Conservation (phyloP, 2,888 invertebrate genomes). For the Platynereis dumerilii region DNA sequence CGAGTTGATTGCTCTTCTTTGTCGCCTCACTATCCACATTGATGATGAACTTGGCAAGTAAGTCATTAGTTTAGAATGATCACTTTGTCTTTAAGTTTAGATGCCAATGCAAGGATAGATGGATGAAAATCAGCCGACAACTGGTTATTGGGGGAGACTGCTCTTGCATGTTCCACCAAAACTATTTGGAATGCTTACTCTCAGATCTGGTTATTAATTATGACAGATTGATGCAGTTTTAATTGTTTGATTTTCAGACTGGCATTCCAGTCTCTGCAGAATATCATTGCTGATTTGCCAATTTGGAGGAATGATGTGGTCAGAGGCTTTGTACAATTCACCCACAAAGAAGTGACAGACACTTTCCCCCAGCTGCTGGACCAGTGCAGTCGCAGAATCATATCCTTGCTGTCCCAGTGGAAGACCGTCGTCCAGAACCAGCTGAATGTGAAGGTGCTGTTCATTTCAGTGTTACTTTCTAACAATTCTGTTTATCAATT, state of each 20-base stretch:
- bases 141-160: too few species aligned
- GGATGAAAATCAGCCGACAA: too few species aligned
- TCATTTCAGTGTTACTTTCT: too few species aligned
- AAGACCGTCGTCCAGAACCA: slow-evolving; percentile 72
- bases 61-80: too few species aligned
- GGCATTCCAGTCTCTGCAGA: slow-evolving; percentile 94
- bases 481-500: too few species aligned
- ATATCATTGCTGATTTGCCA: slow-evolving; percentile 92
- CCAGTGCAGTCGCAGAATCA: slow-evolving; percentile 88
- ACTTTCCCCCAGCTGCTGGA: slow-evolving; percentile 89
- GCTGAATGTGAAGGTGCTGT: background rate
- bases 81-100: too few species aligned
- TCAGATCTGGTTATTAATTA: too few species aligned
- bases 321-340: slow-evolving; percentile 87
- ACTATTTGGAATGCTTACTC: too few species aligned
- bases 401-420: slow-evolving; percentile 92
- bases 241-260: slow-evolving; percentile 62
- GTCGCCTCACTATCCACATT: slow-evolving; percentile 95
- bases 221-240: background rate
- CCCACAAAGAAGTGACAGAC: slow-evolving; percentile 90
- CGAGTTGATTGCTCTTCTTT: slow-evolving; percentile 92
- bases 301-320: slow-evolving; percentile 98
- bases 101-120: too few species aligned
- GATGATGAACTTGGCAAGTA: slow-evolving; percentile 88
- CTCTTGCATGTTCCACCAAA: too few species aligned